Conservation (phyloP, 2,797 vertebrate species). For the Takifugu ocellatus region DNA sequence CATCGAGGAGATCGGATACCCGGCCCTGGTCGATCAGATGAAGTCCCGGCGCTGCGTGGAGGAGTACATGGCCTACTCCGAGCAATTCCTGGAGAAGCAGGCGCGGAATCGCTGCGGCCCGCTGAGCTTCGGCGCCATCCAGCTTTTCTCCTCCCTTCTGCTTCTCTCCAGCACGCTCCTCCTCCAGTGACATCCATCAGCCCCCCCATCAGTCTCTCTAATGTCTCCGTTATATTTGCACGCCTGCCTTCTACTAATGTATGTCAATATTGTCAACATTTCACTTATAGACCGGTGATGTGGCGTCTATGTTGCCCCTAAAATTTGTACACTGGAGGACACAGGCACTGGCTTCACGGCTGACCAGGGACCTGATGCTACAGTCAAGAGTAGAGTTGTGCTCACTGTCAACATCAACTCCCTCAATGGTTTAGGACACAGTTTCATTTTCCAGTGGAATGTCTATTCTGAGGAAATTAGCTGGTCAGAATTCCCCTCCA, state of each 20-base stretch:
- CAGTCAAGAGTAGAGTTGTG: background rate
- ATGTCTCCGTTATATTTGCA: slow-evolving; percentile 30
- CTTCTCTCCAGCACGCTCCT: slow-evolving; percentile 65
- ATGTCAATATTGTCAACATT: background rate
- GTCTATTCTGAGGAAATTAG: background rate
- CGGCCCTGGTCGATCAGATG: slow-evolving; percentile 66
- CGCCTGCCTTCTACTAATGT: slow-evolving; percentile 3
- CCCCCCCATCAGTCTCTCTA: slow-evolving; percentile 15
- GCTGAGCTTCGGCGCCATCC: slow-evolving; percentile 28
- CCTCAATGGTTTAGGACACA: background rate
- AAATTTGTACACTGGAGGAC: too few species aligned
- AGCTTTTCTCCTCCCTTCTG: slow-evolving; percentile 57
- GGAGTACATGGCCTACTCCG: slow-evolving; percentile 61
- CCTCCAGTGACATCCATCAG: slow-evolving; percentile 56
- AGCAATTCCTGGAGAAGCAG: slow-evolving; percentile 50
- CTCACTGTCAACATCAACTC: background rate
- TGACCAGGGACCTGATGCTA: background rate
- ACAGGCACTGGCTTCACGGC: background rate
- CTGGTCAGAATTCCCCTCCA: background rate
- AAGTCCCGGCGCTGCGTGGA: slow-evolving; percentile 65
- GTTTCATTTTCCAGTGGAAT: background rate
- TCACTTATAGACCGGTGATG: background rate
- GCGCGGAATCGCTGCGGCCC: slow-evolving; percentile 27
- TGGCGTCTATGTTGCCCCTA: too few species aligned
- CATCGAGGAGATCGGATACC: slow-evolving; percentile 74